Percentiles rank a stretch among this genome's conserved stretches.
Conservation (phyloP, 2,113 vertebrate genomes). For the Tretioscincus oriximinensis region DNA sequence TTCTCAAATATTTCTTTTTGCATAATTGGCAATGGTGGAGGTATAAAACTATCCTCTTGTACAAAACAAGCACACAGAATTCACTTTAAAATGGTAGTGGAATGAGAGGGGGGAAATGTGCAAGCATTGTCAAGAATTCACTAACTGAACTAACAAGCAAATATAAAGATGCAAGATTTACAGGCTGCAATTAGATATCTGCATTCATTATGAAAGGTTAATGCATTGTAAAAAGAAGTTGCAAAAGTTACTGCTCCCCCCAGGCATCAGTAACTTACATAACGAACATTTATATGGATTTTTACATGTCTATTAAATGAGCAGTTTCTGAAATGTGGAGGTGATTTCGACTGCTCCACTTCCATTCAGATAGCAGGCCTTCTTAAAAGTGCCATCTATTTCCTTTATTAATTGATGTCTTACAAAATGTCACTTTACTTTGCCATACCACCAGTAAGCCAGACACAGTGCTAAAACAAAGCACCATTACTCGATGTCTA, state of each 20-base stretch:
- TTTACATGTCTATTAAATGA: slow-evolving; percentile 33
- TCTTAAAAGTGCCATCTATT: slow-evolving; percentile 6
- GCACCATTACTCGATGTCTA: not conserved
- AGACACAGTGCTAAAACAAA: slow-evolving; percentile 15
- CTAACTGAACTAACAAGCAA: slow-evolving; percentile 24
- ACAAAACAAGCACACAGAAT: too few relatives aligned
- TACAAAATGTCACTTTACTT: slow-evolving; percentile 18
- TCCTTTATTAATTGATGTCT: slow-evolving; percentile 6
- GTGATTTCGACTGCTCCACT: slow-evolving; percentile 25
- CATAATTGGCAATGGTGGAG: too few relatives aligned
- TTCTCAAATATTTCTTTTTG: too few relatives aligned
- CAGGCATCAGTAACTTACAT: slow-evolving; percentile 43
- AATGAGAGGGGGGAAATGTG: too few relatives aligned
- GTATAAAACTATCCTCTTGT: too few relatives aligned
- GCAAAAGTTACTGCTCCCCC: slow-evolving; percentile 19
- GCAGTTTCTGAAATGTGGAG: not conserved
- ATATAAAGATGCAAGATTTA: not conserved
- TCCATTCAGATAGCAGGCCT: slow-evolving; percentile 12
- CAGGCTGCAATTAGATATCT: slow-evolving; percentile 11
- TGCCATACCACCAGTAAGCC: slow-evolving; percentile 23
- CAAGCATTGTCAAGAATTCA: not conserved
- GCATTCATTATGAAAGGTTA: slow-evolving; percentile 35
- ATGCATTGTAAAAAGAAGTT: slow-evolving; percentile 33
- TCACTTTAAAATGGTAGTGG: too few relatives aligned
- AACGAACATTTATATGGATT: slow-evolving; percentile 20